Evolutionary conservation across 2,113 vertebrate genomes (phyloP).

Genomic region (Ptilonorhynchus violaceus): DNA sequence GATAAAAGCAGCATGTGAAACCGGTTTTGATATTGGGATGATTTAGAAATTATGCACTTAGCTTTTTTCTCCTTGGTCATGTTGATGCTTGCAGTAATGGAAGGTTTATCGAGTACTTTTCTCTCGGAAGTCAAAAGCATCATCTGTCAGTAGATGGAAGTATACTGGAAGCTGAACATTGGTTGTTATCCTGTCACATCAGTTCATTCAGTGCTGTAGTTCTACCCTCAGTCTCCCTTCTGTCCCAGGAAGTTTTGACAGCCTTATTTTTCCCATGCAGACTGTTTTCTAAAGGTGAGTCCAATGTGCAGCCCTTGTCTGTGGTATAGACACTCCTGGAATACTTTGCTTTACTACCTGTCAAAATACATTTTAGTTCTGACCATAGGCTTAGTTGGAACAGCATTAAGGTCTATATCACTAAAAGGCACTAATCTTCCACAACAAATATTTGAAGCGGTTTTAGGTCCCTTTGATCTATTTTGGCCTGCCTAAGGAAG

Average conservation of each 20-base stretch:
- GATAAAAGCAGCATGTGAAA: background rate
- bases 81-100: background rate
- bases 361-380: background rate
- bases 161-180: background rate
- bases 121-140: background rate
- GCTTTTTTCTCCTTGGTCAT: background rate
- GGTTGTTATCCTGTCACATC: background rate
- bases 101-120: background rate
- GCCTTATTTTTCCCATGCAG: background rate
- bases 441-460: background rate
- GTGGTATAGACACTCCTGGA: background rate
- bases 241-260: background rate
- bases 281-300: background rate
- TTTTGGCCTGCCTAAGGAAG: background rate
- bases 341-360: background rate
- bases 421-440: background rate
- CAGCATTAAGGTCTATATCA: background rate
- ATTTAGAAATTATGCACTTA: background rate
- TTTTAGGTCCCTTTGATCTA: background rate
- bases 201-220: background rate
- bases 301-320: accelerated
- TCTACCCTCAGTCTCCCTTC: background rate
- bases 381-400: background rate
- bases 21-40: background rate
- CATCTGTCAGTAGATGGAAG: background rate